Evolutionary conservation across 1,140 invertebrate species (phyloP).

Genomic region (Drosophila insularis): DNA sequence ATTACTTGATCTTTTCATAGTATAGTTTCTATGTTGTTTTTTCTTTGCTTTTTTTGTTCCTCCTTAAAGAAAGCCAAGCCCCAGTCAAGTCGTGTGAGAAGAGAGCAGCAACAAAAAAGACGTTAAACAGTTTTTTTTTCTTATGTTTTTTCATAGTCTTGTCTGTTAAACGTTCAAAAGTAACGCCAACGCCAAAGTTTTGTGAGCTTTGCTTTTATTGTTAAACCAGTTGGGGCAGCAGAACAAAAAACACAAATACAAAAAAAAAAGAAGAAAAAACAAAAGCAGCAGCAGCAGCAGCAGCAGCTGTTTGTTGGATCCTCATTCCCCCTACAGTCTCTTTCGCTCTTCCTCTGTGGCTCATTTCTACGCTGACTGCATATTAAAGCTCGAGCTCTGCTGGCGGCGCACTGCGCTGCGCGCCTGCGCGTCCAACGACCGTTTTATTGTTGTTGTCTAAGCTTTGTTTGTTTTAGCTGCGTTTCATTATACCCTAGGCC

Average conservation of each 20-base stretch:
- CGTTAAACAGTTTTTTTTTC: conserved; percentile 44
- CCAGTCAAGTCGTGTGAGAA: conserved; percentile 57
- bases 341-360: not conserved
- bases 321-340: conserved; percentile 12
- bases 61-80: conserved; percentile 74
- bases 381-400: conserved; percentile 47
- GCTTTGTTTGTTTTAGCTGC: conserved; percentile 62
- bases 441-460: conserved; percentile 46
- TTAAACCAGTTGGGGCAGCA: conserved; percentile 69
- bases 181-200: conserved; percentile 65
- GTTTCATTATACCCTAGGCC: not conserved
- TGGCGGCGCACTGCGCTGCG: conserved; percentile 20
- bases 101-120: conserved; percentile 60
- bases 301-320: conserved; percentile 38
- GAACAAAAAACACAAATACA: conserved; percentile 15
- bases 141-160: conserved; percentile 19
- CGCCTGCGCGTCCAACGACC: conserved; percentile 47
- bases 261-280: not conserved
- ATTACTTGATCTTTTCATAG: conserved; percentile 48
- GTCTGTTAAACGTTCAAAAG: conserved; percentile 63
- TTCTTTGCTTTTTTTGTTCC: conserved; percentile 11
- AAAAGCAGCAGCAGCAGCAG: conserved; percentile 15
- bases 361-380: conserved; percentile 61
- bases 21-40: conserved; percentile 40
- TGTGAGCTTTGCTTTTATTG: conserved; percentile 69